Evolutionary conservation across 2,797 vertebrate species (phyloP), one percentile per base, ranked within the genome.

Genomic region (Sebastes nivosus): DNA sequence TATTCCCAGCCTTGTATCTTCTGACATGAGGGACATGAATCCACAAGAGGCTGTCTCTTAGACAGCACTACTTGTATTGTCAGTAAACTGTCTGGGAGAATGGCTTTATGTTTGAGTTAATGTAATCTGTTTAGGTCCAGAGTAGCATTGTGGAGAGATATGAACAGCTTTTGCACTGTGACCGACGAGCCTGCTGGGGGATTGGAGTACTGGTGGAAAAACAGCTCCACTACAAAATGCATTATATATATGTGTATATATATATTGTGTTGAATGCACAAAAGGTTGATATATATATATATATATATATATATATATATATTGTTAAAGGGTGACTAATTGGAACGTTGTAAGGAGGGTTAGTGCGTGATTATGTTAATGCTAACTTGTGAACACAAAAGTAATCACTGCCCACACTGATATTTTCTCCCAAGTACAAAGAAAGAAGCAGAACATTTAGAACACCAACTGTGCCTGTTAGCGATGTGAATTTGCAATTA

Each of bases 61-160:
- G 89, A 93, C 90, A 86, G 88, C 88, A 68, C 57, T 50, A 66
- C 72, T 71, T 82, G 61, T 59, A 77, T 77, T 79, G 69, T 85
- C 78, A 67, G 76, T 52, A 74, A 78, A 67, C 30, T 72, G 77
- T 80, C 68, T 66, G 76, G 11, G 74, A 89, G 70, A 88, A 83
- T 84, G 75, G n/a, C 58, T 80, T 80, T 46, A 38, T 80, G 64
- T 87, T 77, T 34, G 14, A 68, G 67, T 78, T 80, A 60, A 76
- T 75, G 58, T 81, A 34, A 34, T 75, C 8, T 38, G 10, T 81
- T 61, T 55, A 38, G 76, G 67, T 80, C 61, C 29, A 14, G 82
- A 67, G 72, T 3, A 16, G 63, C 36, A n/a, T 4, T 58, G 75
- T 61, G 72, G 11, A 73, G 73, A 34, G 72, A 68, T 67, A 70